Evolutionary conservation across 1,140 invertebrate genomes (phyloP), one percentile per base, ranked within the genome.

Genomic region (Polypedilum pembai): DNA sequence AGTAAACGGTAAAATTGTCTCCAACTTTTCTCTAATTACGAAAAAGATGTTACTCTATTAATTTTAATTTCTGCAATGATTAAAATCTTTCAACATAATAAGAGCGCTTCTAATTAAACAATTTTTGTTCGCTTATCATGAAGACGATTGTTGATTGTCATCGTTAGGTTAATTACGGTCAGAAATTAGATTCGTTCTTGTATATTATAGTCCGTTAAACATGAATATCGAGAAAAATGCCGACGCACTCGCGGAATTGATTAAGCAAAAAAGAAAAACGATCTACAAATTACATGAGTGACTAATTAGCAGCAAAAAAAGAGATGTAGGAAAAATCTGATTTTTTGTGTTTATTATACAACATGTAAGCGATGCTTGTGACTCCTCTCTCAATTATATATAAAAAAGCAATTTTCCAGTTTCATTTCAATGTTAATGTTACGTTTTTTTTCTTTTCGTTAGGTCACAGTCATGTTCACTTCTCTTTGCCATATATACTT

Each of bases 371-470:
- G 15, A 56, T 56, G 45, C 45, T 56, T 33, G n/a, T 56, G 45
- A 56, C 45, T 56, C n/a, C 45, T 56, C 45, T 56, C 12, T 56
- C 10, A 56, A n/a, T 3, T 56, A 12, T 56, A 56, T 56, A 56
- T 56, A 56, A 56, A 56, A 56, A 56, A n/a, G 45, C n/a, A 56
- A 56, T 56, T 56, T 56, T 56, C 45, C 45, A 56, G 45, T 56
- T 56, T n/a, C 45, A 56, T 69, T 69, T 69, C 65, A 69, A 69
- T 69, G 65, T 69, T 69, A 69, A 69, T 69, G 65, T 69, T 69
- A 69, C 20, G 17, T 69, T 69, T 69, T 66, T 20, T 18, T 20
- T 69, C 17, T 18, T 21, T 10, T 69, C 17, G 65, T 69, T 69
- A 69, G 65, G 65, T 69, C 65, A 69, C 65, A 69, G 65, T 69